These are phyloP conservation scores for Tetragonula clypearis DNA, from an alignment of 1,140 invertebrate species.

Conservation along the genomic window DNA sequence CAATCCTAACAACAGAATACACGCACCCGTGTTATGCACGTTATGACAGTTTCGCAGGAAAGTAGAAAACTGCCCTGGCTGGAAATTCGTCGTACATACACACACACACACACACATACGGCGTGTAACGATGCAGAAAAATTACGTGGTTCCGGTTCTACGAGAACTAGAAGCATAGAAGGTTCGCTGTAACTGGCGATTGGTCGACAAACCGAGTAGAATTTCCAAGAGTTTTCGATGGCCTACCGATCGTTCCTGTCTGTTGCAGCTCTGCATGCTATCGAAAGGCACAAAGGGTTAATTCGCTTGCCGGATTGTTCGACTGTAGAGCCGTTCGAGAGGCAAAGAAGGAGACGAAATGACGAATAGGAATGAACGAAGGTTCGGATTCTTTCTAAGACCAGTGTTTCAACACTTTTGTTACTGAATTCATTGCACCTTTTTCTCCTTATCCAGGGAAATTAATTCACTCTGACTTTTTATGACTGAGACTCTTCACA, in stretches of 20 bases:
- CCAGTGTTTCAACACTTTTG: too few relatives aligned
- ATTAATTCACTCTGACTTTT: too few relatives aligned
- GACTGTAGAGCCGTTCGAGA: neutral
- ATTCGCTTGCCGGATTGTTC: slow-evolving; percentile 13
- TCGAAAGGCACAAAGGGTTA: slow-evolving; percentile 9
- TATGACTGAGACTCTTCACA: too few relatives aligned
- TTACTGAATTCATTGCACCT: too few relatives aligned
- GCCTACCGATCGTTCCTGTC: slow-evolving; percentile 10
- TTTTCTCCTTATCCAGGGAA: too few relatives aligned
- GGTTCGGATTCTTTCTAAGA: neutral
- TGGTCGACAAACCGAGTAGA: slow-evolving; percentile 52
- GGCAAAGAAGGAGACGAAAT: neutral
- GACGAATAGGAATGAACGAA: neutral
- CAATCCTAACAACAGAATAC: neutral
- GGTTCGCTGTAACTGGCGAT: neutral
- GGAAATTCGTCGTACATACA: slow-evolving; percentile 67
- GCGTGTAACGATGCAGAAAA: slow-evolving; percentile 69
- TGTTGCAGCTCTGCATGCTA: neutral
- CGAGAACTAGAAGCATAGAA: neutral
- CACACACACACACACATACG: slow-evolving; percentile 54
- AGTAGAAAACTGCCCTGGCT: slow-evolving; percentile 55
- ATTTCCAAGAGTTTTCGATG: slow-evolving; percentile 62
- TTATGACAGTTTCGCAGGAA: slow-evolving; percentile 44
- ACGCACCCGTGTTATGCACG: slow-evolving; percentile 53
- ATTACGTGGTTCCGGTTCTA: slow-evolving; percentile 62